Evolutionary conservation across 2,888 invertebrate genomes (phyloP), one percentile per base, ranked within the genome.

Genomic region (Epsilonema sp.): DNA sequence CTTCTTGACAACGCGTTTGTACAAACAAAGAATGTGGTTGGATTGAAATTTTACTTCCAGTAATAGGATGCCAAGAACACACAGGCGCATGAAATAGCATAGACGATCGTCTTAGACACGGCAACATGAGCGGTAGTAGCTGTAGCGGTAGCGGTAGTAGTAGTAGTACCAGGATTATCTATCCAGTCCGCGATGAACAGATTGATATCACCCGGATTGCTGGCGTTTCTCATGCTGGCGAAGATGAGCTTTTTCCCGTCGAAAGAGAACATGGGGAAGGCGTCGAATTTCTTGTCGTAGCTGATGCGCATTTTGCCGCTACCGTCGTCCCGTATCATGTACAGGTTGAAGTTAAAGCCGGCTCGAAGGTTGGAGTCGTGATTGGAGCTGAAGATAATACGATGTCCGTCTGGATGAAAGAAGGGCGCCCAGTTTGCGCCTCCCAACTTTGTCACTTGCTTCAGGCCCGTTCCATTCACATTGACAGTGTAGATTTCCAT

Each of bases 391-490:
- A 56, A 55, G 22, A 56, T 45, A 20, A 55, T 47, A 13, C 45
- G 37, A 24, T 53, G 41, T 43, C 55, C 56, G 46, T 57, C 56
- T 47, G 58, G 58, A 38, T 51, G 53, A 37, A 57, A 61, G 48
- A 58, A 61, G 1, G 61, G 61, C 1, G 61, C 60, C 61, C 61
- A 61, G 47, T 54, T 61, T 37, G 61, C 58, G 26, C 52, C 52
- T 21, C 55, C 56, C 2, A 61, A 46, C 21, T 55, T 26, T 0
- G 61, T 61, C 41, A 61, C 53, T 44, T 60, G 58, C 25, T 48
- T 47, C 50, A 51, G 49, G 42, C 56, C 55, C 24, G 48, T 49
- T 11, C 55, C 55, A 40, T 58, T 59, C 20, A 56, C 49, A 42
- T 58, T 53, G 23, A 55, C 48, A 1, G 54, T 53, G 46, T 58